Evolutionary conservation across 2,888 invertebrate species (phyloP).

Genomic region (Mythimna lalbum): DNA sequence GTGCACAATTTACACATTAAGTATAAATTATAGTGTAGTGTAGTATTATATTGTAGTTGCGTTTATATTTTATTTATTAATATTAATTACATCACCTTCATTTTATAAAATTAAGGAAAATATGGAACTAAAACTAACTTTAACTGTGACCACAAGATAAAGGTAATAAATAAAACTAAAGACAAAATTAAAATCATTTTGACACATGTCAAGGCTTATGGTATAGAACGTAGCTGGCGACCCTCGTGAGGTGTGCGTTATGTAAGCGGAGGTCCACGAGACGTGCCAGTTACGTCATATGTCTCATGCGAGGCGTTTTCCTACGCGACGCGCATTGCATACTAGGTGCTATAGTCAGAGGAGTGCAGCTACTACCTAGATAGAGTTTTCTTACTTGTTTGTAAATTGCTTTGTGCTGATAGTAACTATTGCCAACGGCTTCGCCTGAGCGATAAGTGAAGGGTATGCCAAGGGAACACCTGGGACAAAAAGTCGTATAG

Average conservation of each 20-base stretch:
- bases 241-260: conserved; percentile 52
- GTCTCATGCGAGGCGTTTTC: conserved; percentile 49
- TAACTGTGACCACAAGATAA: background rate
- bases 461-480: too few species aligned
- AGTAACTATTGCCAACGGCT: too few species aligned
- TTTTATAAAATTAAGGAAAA: conserved; percentile 7
- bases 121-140: background rate
- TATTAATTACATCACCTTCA: background rate
- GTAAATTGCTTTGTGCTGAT: too few species aligned
- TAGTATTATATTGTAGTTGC: background rate
- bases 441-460: too few species aligned
- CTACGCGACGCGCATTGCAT: conserved; percentile 36
- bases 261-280: conserved; percentile 50
- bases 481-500: too few species aligned
- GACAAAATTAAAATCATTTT: conserved; percentile 29
- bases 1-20: background rate
- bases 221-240: conserved; percentile 32
- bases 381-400: background rate
- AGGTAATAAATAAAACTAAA: background rate
- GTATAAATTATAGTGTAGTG: too few species aligned
- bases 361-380: background rate
- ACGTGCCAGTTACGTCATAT: conserved; percentile 54
- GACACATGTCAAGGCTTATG: conserved; percentile 64
- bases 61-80: background rate
- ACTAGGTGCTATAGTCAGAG: conserved; percentile 12